Base-by-base conservation (phyloP, 1,140 invertebrate species). In the Colletes gigas region DNA sequence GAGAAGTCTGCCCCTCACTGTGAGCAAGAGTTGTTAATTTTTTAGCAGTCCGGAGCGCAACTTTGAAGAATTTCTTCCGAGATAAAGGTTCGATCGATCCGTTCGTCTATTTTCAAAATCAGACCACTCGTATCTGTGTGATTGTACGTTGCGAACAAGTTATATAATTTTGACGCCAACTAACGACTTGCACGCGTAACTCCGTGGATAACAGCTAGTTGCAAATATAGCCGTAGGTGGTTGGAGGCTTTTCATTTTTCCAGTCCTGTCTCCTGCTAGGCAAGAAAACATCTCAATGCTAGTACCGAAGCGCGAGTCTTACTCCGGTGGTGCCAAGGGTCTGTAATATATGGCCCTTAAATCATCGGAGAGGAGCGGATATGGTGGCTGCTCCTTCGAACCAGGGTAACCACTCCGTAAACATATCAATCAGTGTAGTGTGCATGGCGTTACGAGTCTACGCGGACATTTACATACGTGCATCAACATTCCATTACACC, bases 291-390 rank as follows among this genome's bases (percentile, higher is more conserved):
- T 92, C 89, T 90, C 88, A 92, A 93, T 91, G 78, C 82, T 85
- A 81, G 89, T 90, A 90, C 80, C 79, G 66, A 82, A 81, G 81
- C 74, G 83, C 83, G 89, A 89, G 83, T 89, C 67, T 89, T 79
- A 65, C 72, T 69, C 52, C 76, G 67, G 52, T 78, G 82, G 60
- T 85, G 86, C 81, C 83, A 89, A 86, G 88, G 78, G 83, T 60
- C 73, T n/a, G 79, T 92, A 92, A 92, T 92, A 92, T 92, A 92
- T 91, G 90, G 91, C 87, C 89, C 88, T 90, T 92, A 92, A 92
- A 92, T 92, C 91, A 92, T 92, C 89, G 70, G 70, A 79, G 85
- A 88, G 85, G 83, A 90, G 88, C 89, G 88, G 88, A 91, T 91
- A 68, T 78, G 70, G 84, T 86, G 89, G 90, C 88, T 91, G 87